A percentile compares a stretch with the other conserved stretches of the same genome.
These are phyloP conservation scores for Paracanthobrama guichenoti DNA, from an alignment of 2,113 vertebrate genomes.

Conservation along the genomic window DNA sequence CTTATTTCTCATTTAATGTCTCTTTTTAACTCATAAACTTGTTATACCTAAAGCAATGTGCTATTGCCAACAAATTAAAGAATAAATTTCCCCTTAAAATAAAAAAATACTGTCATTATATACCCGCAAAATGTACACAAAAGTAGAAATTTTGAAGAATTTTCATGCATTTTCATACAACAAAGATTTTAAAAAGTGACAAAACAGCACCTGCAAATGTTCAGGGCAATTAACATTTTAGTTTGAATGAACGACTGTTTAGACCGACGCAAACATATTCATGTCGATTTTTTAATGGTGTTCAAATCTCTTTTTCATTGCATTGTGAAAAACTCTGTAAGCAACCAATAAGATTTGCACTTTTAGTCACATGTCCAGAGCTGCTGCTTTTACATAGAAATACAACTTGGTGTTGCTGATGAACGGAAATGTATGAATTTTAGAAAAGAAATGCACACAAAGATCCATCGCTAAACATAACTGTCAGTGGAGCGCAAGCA, in stretches of 20 bases:
- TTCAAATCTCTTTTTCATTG: background rate
- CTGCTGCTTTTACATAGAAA: background rate
- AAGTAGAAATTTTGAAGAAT: background rate
- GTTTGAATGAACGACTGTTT: background rate
- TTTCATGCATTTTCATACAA: background rate
- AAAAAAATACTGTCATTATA: background rate
- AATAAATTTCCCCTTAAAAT: background rate
- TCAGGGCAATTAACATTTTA: background rate
- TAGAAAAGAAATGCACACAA: no score
- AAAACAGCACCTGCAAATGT: background rate
- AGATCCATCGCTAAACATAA: no score
- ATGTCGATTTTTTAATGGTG: no score
- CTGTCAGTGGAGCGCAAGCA: no score
- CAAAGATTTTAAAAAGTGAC: background rate
- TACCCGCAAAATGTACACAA: background rate
- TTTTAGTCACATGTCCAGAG: background rate
- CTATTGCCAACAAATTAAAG: background rate
- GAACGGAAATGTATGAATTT: no score
- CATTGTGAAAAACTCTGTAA: background rate
- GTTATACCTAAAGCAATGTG: background rate
- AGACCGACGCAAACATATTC: background rate
- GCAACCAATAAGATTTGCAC: background rate
- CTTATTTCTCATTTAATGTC: conserved; percentile 27
- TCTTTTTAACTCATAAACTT: background rate
- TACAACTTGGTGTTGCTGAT: background rate